These are phyloP conservation scores for Andrena dorsata DNA, from an alignment of 2,888 invertebrate species.

Conservation along the genomic window DNA sequence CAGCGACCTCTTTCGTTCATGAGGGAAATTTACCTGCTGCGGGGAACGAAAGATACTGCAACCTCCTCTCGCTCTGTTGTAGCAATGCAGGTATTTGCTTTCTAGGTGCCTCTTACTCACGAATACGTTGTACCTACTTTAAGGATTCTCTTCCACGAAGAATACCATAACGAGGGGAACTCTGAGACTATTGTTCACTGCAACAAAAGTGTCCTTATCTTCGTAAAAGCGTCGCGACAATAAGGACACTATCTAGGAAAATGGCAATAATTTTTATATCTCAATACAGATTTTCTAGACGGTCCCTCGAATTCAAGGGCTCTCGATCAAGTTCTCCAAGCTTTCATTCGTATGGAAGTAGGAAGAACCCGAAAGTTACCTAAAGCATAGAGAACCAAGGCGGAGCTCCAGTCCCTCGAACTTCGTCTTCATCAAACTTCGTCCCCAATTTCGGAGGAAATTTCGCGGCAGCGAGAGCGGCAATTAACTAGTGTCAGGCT, in stretches of 20 bases:
- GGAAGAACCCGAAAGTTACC: too few species aligned
- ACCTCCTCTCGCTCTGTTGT: background rate
- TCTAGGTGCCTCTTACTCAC: background rate
- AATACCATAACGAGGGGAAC: background rate
- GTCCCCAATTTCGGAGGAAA: too few species aligned
- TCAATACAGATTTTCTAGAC: too few species aligned
- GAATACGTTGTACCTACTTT: background rate
- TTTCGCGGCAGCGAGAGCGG: slow-evolving; percentile 29
- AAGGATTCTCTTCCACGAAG: background rate
- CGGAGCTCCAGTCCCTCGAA: too few species aligned
- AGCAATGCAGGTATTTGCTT: background rate
- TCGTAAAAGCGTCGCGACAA: background rate
- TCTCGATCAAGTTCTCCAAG: too few species aligned
- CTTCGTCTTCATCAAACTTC: too few species aligned
- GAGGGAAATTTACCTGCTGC: background rate
- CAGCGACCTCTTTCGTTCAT: background rate
- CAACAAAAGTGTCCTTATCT: background rate
- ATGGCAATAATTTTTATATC: too few species aligned
- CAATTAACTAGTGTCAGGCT: slow-evolving; percentile 42
- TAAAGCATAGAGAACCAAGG: too few species aligned
- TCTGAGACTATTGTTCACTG: background rate
- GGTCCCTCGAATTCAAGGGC: too few species aligned
- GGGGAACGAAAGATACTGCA: background rate
- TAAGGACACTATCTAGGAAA: background rate
- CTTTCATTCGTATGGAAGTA: too few species aligned